phyloP scores from a whole-genome alignment of 1,140 invertebrate species.

The Drosophila kurseongensis region DNA sequence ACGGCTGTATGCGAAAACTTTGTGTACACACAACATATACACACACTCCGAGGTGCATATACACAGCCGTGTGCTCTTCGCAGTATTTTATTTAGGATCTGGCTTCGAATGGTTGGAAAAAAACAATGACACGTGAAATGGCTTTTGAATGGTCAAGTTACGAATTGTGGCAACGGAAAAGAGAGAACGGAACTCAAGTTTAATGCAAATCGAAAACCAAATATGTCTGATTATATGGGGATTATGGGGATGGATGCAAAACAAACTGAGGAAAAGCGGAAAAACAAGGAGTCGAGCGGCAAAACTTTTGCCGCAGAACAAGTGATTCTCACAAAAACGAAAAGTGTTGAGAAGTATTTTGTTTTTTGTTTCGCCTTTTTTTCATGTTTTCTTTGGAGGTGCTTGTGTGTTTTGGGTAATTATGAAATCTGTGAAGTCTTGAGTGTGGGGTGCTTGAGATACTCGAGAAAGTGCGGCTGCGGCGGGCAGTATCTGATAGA shows the following conservation, averaged over 20 bases:
- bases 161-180: slow-evolving; percentile 68
- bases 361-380: slow-evolving; percentile 44
- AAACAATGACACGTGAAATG: slow-evolving; percentile 84
- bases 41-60: slow-evolving; percentile 17
- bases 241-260: slow-evolving; percentile 15
- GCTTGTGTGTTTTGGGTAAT: slow-evolving; percentile 44
- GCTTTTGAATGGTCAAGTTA: slow-evolving; percentile 82
- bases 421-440: slow-evolving; percentile 48
- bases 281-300: slow-evolving; percentile 22
- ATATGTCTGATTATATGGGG: slow-evolving; percentile 42
- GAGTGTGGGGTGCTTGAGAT: slow-evolving; percentile 32
- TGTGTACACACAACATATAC: neutral
- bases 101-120: slow-evolving; percentile 80
- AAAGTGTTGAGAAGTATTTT: slow-evolving; percentile 47
- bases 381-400: slow-evolving; percentile 24
- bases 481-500: slow-evolving; percentile 1
- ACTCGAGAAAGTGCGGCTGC: slow-evolving; percentile 29
- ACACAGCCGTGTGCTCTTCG: slow-evolving; percentile 71
- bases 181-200: slow-evolving; percentile 29
- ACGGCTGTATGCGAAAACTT: slow-evolving; percentile 50
- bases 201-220: slow-evolving; percentile 58
- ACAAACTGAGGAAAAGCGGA: slow-evolving; percentile 19
- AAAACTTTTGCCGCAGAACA: slow-evolving; percentile 35
- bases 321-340: slow-evolving; percentile 38
- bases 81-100: slow-evolving; percentile 81